Evolutionary conservation across 53 echinoderm and acorn worm species (phyloP), one percentile per base, ranked within the genome.

Genomic region (Stichopus horrens): DNA sequence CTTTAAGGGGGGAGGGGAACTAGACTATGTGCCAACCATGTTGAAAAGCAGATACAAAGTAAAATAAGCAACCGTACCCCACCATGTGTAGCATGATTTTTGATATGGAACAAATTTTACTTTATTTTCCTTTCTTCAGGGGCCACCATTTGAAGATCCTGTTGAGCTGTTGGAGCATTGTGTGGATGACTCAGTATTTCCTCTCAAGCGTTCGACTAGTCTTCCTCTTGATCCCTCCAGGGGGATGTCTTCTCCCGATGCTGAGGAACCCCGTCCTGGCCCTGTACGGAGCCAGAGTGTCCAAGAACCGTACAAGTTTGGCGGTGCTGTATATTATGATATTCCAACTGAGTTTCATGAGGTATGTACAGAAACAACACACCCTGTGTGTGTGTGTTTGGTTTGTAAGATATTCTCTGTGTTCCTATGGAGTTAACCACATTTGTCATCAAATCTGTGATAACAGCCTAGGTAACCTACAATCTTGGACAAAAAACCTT

Each of bases 61-160:
- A 37, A 37, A 37, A 37, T 2, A 37, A 37, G 37, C 37, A 1
- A 37, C 37, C 37, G 37, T 37, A 37, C 37, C 37, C 37, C 37
- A 37, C 37, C 37, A 37, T 37, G 37, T 37, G 37, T 37, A 37
- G 37, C 37, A 37, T 37, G 2, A 37, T 37, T 37, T 37, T 37
- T 37, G 37, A 37, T 37, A 37, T 37, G 0, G 37, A 37, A 37
- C 37, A 37, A 37, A 37, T 2, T 2, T 37, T 2, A 65, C 3
- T 83, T 63, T 59, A 23, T 53, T 13, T 89, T 23, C 54, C 54
- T 56, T 37, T 71, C 5, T 90, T 20, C 52, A 91, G 91, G 88
- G 79, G 8, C 91, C 91, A 58, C 88, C 84, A 18, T 91, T 91
- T 74, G 91, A 88, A 91, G 76, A 88, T 54, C 91, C 91, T 52